These are phyloP conservation scores for Ischnura elegans DNA, from an alignment of 2,888 invertebrate genomes.

Conservation along the genomic window DNA sequence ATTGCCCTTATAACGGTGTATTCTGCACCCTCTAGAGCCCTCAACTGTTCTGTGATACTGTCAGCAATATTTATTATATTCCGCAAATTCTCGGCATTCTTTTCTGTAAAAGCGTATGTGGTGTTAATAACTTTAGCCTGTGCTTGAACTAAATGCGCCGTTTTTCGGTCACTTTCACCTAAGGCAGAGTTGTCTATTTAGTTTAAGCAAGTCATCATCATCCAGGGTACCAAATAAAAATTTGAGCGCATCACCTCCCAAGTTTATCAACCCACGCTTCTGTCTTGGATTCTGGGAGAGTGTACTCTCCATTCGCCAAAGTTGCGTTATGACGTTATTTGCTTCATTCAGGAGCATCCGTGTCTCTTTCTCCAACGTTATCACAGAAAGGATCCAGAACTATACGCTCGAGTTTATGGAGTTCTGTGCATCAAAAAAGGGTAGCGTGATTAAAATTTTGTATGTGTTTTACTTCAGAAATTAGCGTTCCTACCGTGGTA, in stretches of 20 bases:
- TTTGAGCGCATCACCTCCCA: background rate
- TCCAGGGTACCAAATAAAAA: background rate
- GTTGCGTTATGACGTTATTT: background rate
- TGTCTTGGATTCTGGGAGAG: background rate
- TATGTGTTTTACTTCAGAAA: no score
- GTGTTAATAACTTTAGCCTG: background rate
- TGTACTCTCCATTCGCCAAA: background rate
- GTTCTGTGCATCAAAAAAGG: background rate
- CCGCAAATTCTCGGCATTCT: background rate
- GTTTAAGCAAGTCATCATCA: background rate
- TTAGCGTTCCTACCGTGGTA: no score
- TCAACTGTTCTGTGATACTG: background rate
- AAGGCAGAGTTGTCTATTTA: background rate
- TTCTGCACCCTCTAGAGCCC: background rate
- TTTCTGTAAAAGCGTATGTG: background rate
- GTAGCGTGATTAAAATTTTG: background rate
- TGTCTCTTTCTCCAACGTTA: background rate
- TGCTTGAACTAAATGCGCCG: background rate
- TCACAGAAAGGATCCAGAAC: background rate
- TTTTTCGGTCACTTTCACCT: background rate
- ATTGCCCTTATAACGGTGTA: background rate
- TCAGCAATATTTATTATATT: background rate
- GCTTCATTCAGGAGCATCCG: background rate
- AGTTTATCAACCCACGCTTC: background rate
- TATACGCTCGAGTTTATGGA: background rate